Evolutionary conservation across 2,888 invertebrate genomes (phyloP), one percentile per base, ranked within the genome.

Genomic region (Polydesmus complanatus): DNA sequence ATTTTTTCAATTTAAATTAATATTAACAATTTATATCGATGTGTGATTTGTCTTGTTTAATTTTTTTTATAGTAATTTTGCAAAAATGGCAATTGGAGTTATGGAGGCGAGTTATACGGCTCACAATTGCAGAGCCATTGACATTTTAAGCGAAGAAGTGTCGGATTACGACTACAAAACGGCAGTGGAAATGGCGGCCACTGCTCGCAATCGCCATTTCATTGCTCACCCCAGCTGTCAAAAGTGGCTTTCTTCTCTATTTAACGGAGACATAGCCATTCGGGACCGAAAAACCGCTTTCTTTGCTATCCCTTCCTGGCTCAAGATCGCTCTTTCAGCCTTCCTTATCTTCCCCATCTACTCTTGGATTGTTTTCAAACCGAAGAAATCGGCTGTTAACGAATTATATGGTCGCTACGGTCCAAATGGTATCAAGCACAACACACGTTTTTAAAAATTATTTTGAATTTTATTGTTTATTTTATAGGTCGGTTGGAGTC

Each of bases 191-290:
- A 63, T 66, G 53, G 67, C 67, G 18, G 64, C 65, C 49, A 60
- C 58, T 49, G 65, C 66, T 37, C 59, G 63, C 54, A 65, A 65
- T 55, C 62, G 65, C 19, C 68, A 69, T 58, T 73, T 73, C 65
- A 68, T 73, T 48, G 70, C 73, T 19, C 73, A 73, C 62, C 69
- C 70, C 3, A 70, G 71, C 58, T 73, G 73, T 64, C 73, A 73
- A 67, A 70, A 71, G 62, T 72, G 72, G 70, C 66, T 73, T 19
- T 69, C 69, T 0, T 68, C 69, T 53, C 66, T 68, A 37, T 70
- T 72, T 65, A 66, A 68, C 57, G 73, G 73, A 11, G 66, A 69
- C 27, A 68, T 73, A 25, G 68, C 69, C 48, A 66, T 73, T 14
- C 66, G 70, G 54, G 72, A 72, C 49, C 64, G 70, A 11, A 68